These are phyloP conservation scores for Notechis scutatus DNA, from an alignment of 2,113 vertebrate species.

Conservation along the genomic window DNA sequence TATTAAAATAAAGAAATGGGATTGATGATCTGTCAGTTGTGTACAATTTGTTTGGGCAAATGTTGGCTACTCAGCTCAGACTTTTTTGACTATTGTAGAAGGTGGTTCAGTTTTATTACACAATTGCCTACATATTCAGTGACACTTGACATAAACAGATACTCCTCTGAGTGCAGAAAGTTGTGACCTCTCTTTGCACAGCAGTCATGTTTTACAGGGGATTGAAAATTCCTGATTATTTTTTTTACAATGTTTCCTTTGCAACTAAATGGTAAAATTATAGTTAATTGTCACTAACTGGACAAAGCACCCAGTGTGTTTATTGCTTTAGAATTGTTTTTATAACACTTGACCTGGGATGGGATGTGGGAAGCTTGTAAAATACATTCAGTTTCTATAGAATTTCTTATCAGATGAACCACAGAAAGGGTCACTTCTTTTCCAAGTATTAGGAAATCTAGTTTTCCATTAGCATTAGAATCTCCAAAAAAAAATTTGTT, in stretches of 20 bases:
- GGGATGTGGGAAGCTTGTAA: slow-evolving; percentile 22
- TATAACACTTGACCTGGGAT: slow-evolving; percentile 49
- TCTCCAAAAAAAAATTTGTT: neutral
- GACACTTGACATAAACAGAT: slow-evolving; percentile 29
- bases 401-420: neutral
- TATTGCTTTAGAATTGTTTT: slow-evolving; percentile 51
- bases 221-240: slow-evolving; percentile 38
- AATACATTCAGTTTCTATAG: slow-evolving; percentile 22
- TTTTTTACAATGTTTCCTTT: slow-evolving; percentile 38
- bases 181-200: slow-evolving; percentile 35
- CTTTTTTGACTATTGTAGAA: neutral
- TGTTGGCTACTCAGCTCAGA: slow-evolving; percentile 23
- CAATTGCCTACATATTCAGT: slow-evolving; percentile 17
- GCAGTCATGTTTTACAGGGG: slow-evolving; percentile 33
- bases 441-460: neutral
- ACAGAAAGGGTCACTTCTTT: slow-evolving; percentile 16
- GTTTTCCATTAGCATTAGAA: slow-evolving; percentile 6
- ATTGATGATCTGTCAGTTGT: neutral
- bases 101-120: neutral
- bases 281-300: slow-evolving; percentile 25
- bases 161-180: slow-evolving; percentile 28
- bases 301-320: slow-evolving; percentile 35
- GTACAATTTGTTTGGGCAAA: neutral
- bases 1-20: neutral
- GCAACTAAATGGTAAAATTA: slow-evolving; percentile 47